Percentiles rank a stretch among this genome's conserved stretches.
phyloP scores from a whole-genome alignment of 2,888 invertebrate species.

The Parnassius orleans region DNA sequence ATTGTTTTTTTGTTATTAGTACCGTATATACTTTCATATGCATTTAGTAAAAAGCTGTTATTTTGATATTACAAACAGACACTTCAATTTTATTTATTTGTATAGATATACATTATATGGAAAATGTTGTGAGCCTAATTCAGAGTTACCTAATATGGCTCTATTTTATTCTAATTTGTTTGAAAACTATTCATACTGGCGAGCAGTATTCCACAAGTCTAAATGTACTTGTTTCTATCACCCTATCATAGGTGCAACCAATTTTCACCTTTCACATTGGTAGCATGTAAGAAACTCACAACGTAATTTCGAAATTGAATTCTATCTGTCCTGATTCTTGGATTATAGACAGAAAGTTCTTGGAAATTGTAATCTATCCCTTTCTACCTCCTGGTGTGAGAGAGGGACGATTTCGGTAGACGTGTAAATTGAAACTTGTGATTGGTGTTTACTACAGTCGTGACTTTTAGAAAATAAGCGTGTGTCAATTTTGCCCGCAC shows the following conservation, averaged over 20 bases:
- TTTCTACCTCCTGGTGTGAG: conserved; percentile 35
- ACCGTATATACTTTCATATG: no score
- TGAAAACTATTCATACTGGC: conserved; percentile 2
- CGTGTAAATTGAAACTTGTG: conserved; percentile 24
- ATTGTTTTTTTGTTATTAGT: no score
- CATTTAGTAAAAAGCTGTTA: no score
- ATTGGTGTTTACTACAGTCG: conserved; percentile 34
- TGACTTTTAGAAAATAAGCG: conserved; percentile 37
- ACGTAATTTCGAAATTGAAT: conserved; percentile 71
- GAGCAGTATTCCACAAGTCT: conserved; percentile 21
- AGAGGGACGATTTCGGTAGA: conserved; percentile 31
- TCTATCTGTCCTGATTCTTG: conserved; percentile 54
- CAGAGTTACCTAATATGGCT: no score
- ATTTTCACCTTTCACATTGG: conserved; percentile 76
- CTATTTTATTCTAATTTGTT: no score
- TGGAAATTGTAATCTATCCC: conserved; percentile 23
- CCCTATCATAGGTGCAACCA: conserved; percentile 50
- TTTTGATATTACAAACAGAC: no score
- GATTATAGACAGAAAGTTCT: conserved; percentile 18
- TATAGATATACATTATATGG: no score
- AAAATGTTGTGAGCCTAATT: no score
- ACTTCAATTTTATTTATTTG: no score
- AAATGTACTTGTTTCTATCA: background rate
- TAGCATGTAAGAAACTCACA: conserved; percentile 64
- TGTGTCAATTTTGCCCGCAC: conserved; percentile 62